These are phyloP conservation scores for Galleria mellonella DNA, from an alignment of 1,140 invertebrate genomes.

Conservation along the genomic window DNA sequence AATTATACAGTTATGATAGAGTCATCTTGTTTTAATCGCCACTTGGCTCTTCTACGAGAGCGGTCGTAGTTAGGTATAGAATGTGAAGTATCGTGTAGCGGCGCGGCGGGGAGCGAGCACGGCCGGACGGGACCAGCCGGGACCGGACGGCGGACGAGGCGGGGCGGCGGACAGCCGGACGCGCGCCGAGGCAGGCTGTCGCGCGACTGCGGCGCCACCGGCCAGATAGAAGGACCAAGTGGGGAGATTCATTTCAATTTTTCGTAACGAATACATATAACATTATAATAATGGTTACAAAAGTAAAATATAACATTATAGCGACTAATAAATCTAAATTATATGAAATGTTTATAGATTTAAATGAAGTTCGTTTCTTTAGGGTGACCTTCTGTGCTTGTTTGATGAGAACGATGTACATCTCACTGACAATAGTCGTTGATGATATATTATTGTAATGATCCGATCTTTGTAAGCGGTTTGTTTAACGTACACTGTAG, in stretches of 20 bases:
- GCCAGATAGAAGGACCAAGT: constrained; percentile 26
- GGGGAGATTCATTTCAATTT: constrained; percentile 51
- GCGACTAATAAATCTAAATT: constrained; percentile 72
- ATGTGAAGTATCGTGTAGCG: neutral
- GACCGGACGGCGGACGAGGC: neutral
- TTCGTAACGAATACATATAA: constrained; percentile 72
- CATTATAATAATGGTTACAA: constrained; percentile 71
- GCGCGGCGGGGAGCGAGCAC: constrained; percentile 3
- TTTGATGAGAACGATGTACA: constrained; percentile 53
- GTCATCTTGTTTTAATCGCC: constrained; percentile 51
- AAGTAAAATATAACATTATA: constrained; percentile 74
- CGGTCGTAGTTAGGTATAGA: neutral
- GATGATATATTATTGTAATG: constrained; percentile 52
- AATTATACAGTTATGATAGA: constrained; percentile 73
- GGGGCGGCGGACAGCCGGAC: constrained; percentile 3
- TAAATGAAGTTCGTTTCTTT: constrained; percentile 69
- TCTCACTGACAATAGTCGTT: constrained; percentile 66
- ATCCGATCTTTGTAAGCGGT: constrained; percentile 62
- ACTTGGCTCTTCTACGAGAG: constrained; percentile 26
- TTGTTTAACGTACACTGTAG: constrained; percentile 68
- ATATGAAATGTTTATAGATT: constrained; percentile 74
- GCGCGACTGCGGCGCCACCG: neutral
- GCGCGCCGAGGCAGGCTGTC: constrained; percentile 1
- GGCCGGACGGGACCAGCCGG: no score
- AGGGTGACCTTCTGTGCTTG: constrained; percentile 66